Evolutionary conservation across 35 echinoderm and acorn worm genomes (phyloP).

Genomic region (Hemicentrotus pulcherrimus): DNA sequence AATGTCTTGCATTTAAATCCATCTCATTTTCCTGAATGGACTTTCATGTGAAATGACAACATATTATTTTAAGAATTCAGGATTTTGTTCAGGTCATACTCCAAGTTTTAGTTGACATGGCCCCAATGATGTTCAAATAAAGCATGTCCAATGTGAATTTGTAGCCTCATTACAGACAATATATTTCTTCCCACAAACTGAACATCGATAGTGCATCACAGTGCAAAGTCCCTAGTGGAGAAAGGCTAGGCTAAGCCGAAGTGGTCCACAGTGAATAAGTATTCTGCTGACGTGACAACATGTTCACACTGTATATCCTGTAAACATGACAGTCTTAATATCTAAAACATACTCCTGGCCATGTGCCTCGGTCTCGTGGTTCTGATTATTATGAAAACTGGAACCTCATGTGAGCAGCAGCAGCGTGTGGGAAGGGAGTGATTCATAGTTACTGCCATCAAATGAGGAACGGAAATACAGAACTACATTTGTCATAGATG

Average conservation of each 20-base stretch:
- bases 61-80: too few relatives aligned
- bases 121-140: not conserved
- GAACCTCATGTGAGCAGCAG: not conserved
- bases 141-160: not conserved
- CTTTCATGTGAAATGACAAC: too few relatives aligned
- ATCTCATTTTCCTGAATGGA: too few relatives aligned
- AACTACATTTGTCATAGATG: not conserved
- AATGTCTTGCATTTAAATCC: too few relatives aligned
- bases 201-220: not conserved
- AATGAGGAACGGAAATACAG: not conserved
- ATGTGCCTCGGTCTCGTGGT: not conserved
- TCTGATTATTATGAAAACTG: not conserved
- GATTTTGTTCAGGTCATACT: too few relatives aligned
- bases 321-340: conserved; percentile 2
- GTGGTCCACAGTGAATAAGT: not conserved
- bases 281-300: conserved; percentile 16
- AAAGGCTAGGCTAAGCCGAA: not conserved
- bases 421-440: not conserved
- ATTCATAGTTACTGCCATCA: not conserved
- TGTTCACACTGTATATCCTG: conserved; percentile 1
- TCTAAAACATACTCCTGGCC: not conserved
- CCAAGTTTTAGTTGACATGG: too few relatives aligned
- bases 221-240: not conserved
- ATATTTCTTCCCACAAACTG: too few relatives aligned
- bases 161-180: not conserved